Evolutionary conservation across 2,113 vertebrate species (phyloP), one percentile per base, ranked within the genome.

Genomic region (Grantiella picta): DNA sequence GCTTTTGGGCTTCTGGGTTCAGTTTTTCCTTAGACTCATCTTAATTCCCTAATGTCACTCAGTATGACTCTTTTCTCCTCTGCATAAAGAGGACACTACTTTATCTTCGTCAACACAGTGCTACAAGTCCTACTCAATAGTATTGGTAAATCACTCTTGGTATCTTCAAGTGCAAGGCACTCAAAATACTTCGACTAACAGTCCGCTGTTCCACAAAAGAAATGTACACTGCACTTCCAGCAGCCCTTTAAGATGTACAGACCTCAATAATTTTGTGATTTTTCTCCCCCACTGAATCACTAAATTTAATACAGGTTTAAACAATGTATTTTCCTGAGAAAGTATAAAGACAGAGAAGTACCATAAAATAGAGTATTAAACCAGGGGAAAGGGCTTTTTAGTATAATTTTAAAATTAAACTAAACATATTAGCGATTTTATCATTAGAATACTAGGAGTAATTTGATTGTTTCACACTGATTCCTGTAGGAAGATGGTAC

Each of bases 301-400:
- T 44, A 52, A 59, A 7, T 22, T 16, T 42, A 84, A 66, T 47
- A 35, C 12, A 78, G 31, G 40, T 12, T 76, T 63, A 47, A 71
- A 36, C 1, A 21, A 47, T 4, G 23, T 1, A 10, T 60, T 70
- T 81, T 60, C 6, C 11, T 78, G 25, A 89, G 56, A 81, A 82
- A 61, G 11, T 50, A 83, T 50, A 83, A 53, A 25, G 33, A 75
- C n/a, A 42, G 13, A 47, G 20, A 66, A 72, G 13, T 89, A 45
- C 15, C 24, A 47, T 18, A 45, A 85, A 84, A 91, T 15, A 16
- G 0, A 73, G 9, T 52, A 52, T 14, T 52, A 73, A 47, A 77
- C 11, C 11, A 17, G 14, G 8, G 4, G 1, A 49, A 68, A 71
- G 15, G 3, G 10, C 0, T 0, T 29, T 80, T 53, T 45, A 57